Evolutionary conservation across 2,888 invertebrate species (phyloP), one percentile per base, ranked within the genome.

Genomic region (Eupithecia tripunctaria): DNA sequence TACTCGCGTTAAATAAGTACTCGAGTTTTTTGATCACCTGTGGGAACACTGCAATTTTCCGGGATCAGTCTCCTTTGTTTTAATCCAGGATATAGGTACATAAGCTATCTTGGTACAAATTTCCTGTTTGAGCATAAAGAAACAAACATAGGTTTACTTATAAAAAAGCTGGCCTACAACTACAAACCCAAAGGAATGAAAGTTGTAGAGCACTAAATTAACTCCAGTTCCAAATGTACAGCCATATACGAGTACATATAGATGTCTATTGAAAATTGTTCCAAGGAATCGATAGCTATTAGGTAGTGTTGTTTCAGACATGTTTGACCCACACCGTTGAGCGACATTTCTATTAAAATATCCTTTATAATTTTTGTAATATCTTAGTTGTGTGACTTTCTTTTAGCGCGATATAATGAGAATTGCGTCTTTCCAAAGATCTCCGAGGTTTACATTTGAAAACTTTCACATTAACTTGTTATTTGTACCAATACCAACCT

Each of bases 301-400:
- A 3, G 6, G 81, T 82, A 84, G 77, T 68, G 72, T 69, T 72
- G 70, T 85, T 86, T 84, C 84, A 85, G 82, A 86, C 81, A 36
- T 90, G 89, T 92, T 91, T 89, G 88, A 74, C 76, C 76, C 69
- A 73, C 78, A 89, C 91, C 86, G 88, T 91, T 91, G 88, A 85
- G 90, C 91, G 90, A 92, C 90, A 82, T 76, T 25, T 25, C 7
- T 6, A 15, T 32, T 62, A 18, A 32, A 29, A 60, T 62, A 27
- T 15, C 15, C 1, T 59, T 47, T 21, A 51, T 10, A 8, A 21
- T 21, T 51, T 10, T 51, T 51, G 21, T 8, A 47, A n/a, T n/a
- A 47, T 8, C 0, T 47, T n/a, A n/a, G n/a, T n/a, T 47, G 1
- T 47, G 47, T 47, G 7, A 0, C 18, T 2, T n/a, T 18, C 41